Conservation (phyloP, 2,888 invertebrate genomes). For the Trisateles emortualis region DNA sequence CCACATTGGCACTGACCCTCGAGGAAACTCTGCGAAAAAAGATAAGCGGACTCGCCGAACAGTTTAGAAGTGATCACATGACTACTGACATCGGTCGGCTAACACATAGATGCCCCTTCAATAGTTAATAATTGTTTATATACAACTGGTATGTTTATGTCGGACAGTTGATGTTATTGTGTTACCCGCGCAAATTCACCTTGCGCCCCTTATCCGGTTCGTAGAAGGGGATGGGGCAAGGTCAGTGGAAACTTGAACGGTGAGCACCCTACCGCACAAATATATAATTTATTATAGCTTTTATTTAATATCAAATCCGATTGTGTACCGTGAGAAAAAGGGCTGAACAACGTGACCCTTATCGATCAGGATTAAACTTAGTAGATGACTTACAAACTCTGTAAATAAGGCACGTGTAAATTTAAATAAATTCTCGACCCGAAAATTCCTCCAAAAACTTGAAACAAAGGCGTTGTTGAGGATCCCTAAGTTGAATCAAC, state of each 20-base stretch:
- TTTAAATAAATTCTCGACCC: slow-evolving; percentile 41
- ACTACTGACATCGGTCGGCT: slow-evolving; percentile 59
- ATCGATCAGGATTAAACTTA: slow-evolving; percentile 55
- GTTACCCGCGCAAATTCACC: slow-evolving; percentile 59
- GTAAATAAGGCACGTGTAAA: slow-evolving; percentile 53
- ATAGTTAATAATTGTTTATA: slow-evolving; percentile 60
- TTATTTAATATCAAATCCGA: slow-evolving; percentile 41
- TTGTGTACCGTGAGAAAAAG: slow-evolving; percentile 62
- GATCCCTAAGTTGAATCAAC: slow-evolving; percentile 45
- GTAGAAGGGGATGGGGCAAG: slow-evolving; percentile 61
- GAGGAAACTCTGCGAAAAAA: slow-evolving; percentile 52
- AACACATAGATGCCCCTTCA: slow-evolving; percentile 51
- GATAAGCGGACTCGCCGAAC: slow-evolving; percentile 48
- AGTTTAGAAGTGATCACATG: slow-evolving; percentile 40
- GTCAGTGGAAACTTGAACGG: slow-evolving; percentile 59
- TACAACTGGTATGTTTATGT: slow-evolving; percentile 45
- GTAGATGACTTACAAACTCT: slow-evolving; percentile 53
- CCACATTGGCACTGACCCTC: slow-evolving; percentile 64
- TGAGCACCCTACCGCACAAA: slow-evolving; percentile 44
- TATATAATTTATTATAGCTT: slow-evolving; percentile 60
- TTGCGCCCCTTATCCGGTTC: slow-evolving; percentile 61
- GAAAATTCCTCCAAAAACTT: slow-evolving; percentile 55
- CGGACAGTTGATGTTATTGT: slow-evolving; percentile 51
- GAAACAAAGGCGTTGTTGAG: slow-evolving; percentile 51
- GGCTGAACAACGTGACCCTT: slow-evolving; percentile 41